Evolutionary conservation across 2,797 vertebrate genomes (phyloP).

Genomic region (Aphelocoma californica): DNA sequence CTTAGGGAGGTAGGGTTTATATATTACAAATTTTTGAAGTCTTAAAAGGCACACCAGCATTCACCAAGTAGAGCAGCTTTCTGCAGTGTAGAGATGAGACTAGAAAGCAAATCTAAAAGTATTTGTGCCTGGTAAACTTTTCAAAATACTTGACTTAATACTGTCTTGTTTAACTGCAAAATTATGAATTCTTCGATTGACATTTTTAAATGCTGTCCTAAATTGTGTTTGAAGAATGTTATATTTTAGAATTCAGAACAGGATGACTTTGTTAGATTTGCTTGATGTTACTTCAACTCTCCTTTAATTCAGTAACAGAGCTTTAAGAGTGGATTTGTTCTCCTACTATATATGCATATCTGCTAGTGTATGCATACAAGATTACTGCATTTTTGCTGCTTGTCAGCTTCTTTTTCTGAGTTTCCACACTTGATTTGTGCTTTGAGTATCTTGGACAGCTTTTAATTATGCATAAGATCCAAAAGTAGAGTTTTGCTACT

Average conservation of each 20-base stretch:
- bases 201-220: not conserved
- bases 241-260: not conserved
- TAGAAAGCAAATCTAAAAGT: not conserved
- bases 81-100: not conserved
- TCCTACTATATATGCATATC: not conserved
- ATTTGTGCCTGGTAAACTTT: not conserved
- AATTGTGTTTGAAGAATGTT: not conserved
- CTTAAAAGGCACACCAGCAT: not conserved
- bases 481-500: not conserved
- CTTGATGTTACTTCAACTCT: not conserved
- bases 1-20: not conserved
- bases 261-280: not conserved
- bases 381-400: not conserved
- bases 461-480: constrained; percentile 25
- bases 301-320: not conserved
- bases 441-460: not conserved
- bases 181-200: not conserved
- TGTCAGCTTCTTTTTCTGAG: not conserved
- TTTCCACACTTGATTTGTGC: not conserved
- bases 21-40: not conserved
- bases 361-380: not conserved
- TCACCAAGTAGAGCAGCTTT: not conserved
- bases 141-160: not conserved
- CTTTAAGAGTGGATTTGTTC: not conserved
- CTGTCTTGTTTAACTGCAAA: not conserved